Evolutionary conservation across 2,797 vertebrate genomes (phyloP).

Genomic region (Synaphobranchus kaupii): DNA sequence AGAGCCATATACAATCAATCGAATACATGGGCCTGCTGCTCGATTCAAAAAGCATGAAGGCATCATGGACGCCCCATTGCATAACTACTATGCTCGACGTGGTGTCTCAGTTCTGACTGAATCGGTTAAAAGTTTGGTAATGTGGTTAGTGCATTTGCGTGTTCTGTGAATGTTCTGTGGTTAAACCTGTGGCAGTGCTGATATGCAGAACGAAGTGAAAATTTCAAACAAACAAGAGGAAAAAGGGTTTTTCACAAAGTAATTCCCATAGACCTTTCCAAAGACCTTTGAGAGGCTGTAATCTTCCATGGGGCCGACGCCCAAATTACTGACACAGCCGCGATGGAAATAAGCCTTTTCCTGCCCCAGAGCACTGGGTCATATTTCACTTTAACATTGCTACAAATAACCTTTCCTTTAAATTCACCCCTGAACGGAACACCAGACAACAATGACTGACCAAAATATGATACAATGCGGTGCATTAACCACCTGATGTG

Average conservation of each 20-base stretch:
- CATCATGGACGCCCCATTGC: too few species aligned
- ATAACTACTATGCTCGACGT: too few species aligned
- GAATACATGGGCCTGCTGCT: too few species aligned
- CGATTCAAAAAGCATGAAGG: too few species aligned
- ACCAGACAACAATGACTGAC: slow-evolving; percentile 15
- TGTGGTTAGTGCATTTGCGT: neutral
- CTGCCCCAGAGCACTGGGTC: neutral
- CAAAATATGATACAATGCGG: neutral
- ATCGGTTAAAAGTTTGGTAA: neutral
- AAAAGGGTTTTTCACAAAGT: neutral
- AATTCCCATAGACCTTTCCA: neutral
- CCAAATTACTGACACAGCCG: neutral
- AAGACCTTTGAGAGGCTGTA: neutral
- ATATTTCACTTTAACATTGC: neutral
- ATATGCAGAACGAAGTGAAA: neutral
- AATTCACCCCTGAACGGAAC: neutral
- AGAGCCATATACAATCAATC: too few species aligned
- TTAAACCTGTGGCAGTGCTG: neutral
- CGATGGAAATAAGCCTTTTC: slow-evolving; percentile 12
- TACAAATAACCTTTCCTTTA: neutral
- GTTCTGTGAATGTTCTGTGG: neutral
- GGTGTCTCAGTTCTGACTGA: too few species aligned
- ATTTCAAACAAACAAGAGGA: neutral
- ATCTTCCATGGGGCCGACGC: neutral
- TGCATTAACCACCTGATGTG: neutral